Evolutionary conservation across 2,113 vertebrate genomes (phyloP).

Genomic region (Gobius niger): DNA sequence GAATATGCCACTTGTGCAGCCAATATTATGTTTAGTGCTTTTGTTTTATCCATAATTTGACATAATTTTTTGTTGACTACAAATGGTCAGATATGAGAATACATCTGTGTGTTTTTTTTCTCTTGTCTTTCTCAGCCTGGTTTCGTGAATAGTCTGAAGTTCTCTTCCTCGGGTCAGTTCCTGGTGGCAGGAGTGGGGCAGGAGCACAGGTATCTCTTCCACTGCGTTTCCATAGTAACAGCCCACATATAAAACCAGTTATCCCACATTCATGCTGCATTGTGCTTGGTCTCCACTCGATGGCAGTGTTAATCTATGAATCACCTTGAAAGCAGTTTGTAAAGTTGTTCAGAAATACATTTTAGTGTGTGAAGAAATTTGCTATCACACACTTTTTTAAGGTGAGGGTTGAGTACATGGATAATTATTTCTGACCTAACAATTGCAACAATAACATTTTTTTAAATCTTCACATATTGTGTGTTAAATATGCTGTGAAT

Average conservation of each 20-base stretch:
- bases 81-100: no score
- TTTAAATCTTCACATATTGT: background rate
- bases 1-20: no score
- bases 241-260: background rate
- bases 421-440: no score
- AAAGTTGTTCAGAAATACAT: background rate
- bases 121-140: slow-evolving; percentile 71
- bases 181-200: slow-evolving; percentile 92
- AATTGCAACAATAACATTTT: no score
- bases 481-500: background rate
- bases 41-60: background rate
- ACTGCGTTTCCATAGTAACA: slow-evolving; percentile 43
- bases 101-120: no score
- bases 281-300: slow-evolving; percentile 35
- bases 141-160: slow-evolving; percentile 94
- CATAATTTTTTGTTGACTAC: background rate
- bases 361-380: no score
- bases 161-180: slow-evolving; percentile 87
- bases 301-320: slow-evolving; percentile 35
- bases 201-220: slow-evolving; percentile 87
- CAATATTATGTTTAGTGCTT: no score
- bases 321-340: background rate
- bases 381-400: no score
- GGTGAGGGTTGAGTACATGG: no score
- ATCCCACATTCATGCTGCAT: background rate